phyloP scores from a whole-genome alignment of 2,113 vertebrate species.

The Mobula hypostoma region DNA sequence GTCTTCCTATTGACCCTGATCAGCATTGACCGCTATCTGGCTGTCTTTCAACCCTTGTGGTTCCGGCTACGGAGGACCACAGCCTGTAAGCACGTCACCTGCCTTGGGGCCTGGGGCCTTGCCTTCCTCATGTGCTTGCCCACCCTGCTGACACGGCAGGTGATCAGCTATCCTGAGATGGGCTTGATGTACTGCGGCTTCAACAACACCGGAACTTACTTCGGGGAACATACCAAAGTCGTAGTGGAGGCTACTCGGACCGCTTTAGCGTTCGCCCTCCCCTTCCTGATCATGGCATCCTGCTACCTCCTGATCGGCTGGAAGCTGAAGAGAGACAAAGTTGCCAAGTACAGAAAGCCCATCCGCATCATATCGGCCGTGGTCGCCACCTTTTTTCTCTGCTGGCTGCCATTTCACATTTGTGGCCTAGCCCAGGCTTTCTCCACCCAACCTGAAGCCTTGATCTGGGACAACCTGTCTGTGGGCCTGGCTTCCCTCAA shows the following conservation, averaged over 20 bases:
- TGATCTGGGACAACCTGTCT: background rate
- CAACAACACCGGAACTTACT: rapidly evolving
- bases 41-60: conserved; percentile 60
- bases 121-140: conserved; percentile 61
- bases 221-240: background rate
- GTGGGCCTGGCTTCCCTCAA: conserved; percentile 60
- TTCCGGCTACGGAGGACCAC: conserved; percentile 55
- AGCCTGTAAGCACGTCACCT: conserved; percentile 15
- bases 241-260: conserved; percentile 45
- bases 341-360: conserved; percentile 48
- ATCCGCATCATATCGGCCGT: conserved; percentile 54
- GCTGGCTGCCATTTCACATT: conserved; percentile 72
- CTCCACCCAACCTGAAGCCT: rapidly evolving
- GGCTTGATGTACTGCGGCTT: too few relatives aligned
- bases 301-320: conserved; percentile 59
- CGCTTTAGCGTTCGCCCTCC: conserved; percentile 61
- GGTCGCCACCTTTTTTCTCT: conserved; percentile 67
- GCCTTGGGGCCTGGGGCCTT: conserved; percentile 52
- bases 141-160: conserved; percentile 49
- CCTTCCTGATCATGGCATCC: conserved; percentile 53
- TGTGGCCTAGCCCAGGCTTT: conserved; percentile 50
- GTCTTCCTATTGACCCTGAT: conserved; percentile 68
- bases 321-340: background rate
- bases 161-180: rapidly evolving
- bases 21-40: conserved; percentile 66